A percentile compares a stretch with the other conserved stretches of the same genome.
Conservation (phyloP, 2,797 vertebrate species). For the Cyprinella venusta region DNA sequence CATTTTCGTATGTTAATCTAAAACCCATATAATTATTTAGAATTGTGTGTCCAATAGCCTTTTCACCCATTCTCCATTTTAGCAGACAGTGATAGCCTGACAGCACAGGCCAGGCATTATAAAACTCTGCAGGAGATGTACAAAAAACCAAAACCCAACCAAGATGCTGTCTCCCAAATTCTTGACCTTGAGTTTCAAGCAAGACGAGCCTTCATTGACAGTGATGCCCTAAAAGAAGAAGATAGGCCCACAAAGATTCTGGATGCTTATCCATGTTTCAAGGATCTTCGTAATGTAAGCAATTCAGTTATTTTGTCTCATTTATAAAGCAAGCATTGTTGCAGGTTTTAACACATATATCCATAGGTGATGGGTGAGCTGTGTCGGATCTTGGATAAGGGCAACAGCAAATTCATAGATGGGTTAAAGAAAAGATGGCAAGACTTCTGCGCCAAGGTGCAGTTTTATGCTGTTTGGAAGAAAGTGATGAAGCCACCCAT, state of each 20-base stretch:
- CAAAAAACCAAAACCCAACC: constrained; percentile 43
- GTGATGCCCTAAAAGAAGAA: constrained; percentile 53
- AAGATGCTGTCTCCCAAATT: constrained; percentile 55
- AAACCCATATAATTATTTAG: too few species aligned
- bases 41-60: too few species aligned
- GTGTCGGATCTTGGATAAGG: constrained; percentile 5
- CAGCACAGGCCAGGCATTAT: constrained; percentile 36
- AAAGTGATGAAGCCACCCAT: constrained; percentile 39
- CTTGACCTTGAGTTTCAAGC: constrained; percentile 58
- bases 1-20: not conserved
- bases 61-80: too few species aligned
- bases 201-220: constrained; percentile 56
- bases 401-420: constrained; percentile 24
- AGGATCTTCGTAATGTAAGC: constrained; percentile 58
- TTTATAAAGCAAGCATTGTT: constrained; percentile 16
- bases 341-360: not conserved
- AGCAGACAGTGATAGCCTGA: too few species aligned
- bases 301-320: constrained; percentile 7
- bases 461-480: constrained; percentile 50
- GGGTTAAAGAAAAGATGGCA: constrained; percentile 43
- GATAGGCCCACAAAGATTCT: constrained; percentile 51
- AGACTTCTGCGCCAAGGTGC: constrained; percentile 34
- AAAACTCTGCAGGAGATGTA: constrained; percentile 43
- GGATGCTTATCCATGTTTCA: constrained; percentile 60
- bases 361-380: constrained; percentile 47